phyloP scores from a whole-genome alignment of 2,888 invertebrate species.

The Netelia fuscicornis region DNA sequence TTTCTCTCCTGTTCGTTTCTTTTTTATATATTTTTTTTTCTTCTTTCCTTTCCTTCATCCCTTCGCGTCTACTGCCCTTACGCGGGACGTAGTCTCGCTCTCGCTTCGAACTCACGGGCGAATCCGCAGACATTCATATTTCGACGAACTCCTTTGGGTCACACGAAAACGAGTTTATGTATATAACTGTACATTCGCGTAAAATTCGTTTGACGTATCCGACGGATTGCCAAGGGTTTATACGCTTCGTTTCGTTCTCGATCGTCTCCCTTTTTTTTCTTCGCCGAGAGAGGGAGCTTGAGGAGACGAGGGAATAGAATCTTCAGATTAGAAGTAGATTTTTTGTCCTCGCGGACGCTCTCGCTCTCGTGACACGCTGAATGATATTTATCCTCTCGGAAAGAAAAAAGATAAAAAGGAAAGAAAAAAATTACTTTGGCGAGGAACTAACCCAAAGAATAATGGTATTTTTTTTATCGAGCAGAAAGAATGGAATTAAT shows the following conservation, averaged over 20 bases:
- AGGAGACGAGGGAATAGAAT: background rate
- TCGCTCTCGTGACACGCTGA: background rate
- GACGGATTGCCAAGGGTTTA: background rate
- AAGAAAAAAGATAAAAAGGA: too few relatives aligned
- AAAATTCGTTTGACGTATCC: conserved; percentile 40
- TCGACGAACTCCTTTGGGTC: conserved; percentile 23
- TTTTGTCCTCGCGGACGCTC: conserved; percentile 17
- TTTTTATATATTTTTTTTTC: background rate
- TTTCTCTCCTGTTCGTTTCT: background rate
- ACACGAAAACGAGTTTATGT: background rate
- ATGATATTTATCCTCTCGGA: too few relatives aligned
- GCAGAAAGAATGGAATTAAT: too few relatives aligned
- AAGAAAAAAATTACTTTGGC: too few relatives aligned
- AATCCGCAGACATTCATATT: conserved; percentile 52
- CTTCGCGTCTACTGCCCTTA: conserved; percentile 3
- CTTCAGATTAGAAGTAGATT: conserved; percentile 44
- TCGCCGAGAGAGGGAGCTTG: too few relatives aligned
- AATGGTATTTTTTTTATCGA: too few relatives aligned
- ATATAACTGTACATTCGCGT: background rate
- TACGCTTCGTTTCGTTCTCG: conserved; percentile 23
- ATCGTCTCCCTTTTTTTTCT: conserved; percentile 11
- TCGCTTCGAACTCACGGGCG: conserved; percentile 15
- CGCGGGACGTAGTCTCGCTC: background rate
- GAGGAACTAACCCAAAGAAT: too few relatives aligned
- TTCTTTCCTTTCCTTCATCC: conserved; percentile 1